Base-by-base conservation (phyloP, 2,888 invertebrate species). In the Drosophila hamatofila region DNA sequence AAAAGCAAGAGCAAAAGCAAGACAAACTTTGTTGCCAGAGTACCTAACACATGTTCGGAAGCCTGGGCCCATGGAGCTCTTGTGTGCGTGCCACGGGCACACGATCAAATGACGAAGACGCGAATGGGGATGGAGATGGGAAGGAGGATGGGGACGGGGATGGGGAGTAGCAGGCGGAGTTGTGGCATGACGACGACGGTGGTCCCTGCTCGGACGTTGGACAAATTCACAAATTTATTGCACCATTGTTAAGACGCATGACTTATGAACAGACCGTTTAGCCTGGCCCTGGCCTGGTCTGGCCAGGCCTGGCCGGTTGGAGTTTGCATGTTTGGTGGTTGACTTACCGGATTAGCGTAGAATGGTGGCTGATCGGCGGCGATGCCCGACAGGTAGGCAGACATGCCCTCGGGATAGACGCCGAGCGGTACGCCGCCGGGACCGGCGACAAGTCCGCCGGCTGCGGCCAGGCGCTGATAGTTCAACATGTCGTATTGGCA, bases 401-500 rank as follows among this genome's bases (percentile, higher is more conserved):
- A 96, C 95, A 97, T 96, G 87, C 97, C 96, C 84, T 95, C 95
- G 60, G 95, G 95, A 93, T 97, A 97, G 95, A 97, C 97, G 37
- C 96, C 95, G 83, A 97, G 94, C 57, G 97, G 96, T 82, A 97
- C 94, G 56, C 96, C 96, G 18, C 95, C 95, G 3, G 94, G 92
- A 41, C 93, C 93, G 21, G 95, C 94, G 21, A 92, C 92, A 14
- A 92, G 81, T 56, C 92, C 91, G 52, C 92, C 92, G 57, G 92
- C 92, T 52, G 93, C 94, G 41, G 95, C 96, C 74, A 97, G 94
- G 91, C 97, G 94, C 93, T 97, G 97, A 89, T 95, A 95, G 89
- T 93, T 94, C 89, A 97, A 95, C 88, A 97, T 95, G 94, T 97
- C 97, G 94, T 97, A 97, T 93, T 97, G 97, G 93, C 97, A 97